These are phyloP conservation scores for Drosophila bocqueti DNA, from an alignment of 1,140 invertebrate genomes.

Conservation along the genomic window DNA sequence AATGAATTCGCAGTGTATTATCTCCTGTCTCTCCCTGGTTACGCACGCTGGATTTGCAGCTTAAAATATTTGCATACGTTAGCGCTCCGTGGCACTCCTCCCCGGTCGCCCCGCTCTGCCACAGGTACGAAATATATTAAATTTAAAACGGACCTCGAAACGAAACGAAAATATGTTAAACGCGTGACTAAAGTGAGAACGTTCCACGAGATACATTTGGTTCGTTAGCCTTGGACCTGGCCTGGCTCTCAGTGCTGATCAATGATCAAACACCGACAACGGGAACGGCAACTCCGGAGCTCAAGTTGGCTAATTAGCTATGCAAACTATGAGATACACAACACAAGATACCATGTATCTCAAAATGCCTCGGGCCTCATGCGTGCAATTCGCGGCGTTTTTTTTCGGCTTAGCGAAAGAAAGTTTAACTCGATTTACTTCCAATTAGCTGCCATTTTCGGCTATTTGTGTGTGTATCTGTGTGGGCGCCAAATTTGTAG, in stretches of 20 bases:
- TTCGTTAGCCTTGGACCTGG: conserved; percentile 65
- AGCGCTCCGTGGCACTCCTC: background rate
- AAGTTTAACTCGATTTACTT: conserved; percentile 78
- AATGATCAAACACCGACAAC: conserved; percentile 72
- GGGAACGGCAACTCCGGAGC: conserved; percentile 22
- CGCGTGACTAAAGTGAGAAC: conserved; percentile 83
- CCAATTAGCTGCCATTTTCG: conserved; percentile 80
- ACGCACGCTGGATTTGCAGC: conserved; percentile 76
- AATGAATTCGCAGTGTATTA: conserved; percentile 2
- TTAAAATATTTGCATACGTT: conserved; percentile 76
- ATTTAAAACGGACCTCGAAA: conserved; percentile 71
- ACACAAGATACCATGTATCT: conserved; percentile 73
- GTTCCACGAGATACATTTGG: conserved; percentile 75
- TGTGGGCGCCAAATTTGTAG: conserved; percentile 76
- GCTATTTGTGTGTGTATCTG: conserved; percentile 43
- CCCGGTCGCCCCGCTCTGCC: conserved; percentile 1
- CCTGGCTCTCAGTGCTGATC: conserved; percentile 52
- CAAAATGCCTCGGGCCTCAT: conserved; percentile 70
- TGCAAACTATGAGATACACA: conserved; percentile 83
- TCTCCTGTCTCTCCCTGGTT: conserved; percentile 45
- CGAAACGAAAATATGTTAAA: conserved; percentile 82
- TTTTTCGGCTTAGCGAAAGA: conserved; percentile 54
- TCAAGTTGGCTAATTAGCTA: conserved; percentile 74
- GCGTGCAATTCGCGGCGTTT: conserved; percentile 66
- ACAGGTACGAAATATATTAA: conserved; percentile 73